Evolutionary conservation across 2,888 invertebrate genomes (phyloP).

Genomic region (Plebejus melissa): DNA sequence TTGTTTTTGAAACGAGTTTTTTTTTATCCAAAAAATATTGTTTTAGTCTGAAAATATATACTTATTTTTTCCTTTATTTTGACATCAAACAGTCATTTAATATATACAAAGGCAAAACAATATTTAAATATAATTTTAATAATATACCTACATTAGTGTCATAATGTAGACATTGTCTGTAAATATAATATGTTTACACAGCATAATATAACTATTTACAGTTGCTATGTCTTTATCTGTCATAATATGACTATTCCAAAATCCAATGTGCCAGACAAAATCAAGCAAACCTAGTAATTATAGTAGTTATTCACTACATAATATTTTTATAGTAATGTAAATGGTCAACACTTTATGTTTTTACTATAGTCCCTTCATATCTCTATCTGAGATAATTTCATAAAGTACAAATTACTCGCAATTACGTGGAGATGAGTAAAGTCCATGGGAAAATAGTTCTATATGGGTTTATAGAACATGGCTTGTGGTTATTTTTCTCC

Average conservation of each 20-base stretch:
- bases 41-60: neutral
- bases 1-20: neutral
- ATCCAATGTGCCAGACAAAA: no score
- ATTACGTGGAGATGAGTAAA: conserved; percentile 11
- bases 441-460: conserved; percentile 20
- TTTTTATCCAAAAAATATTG: neutral
- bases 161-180: no score
- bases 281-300: neutral
- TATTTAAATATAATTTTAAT: no score
- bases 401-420: conserved; percentile 5
- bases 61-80: no score
- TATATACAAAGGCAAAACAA: no score
- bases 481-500: conserved; percentile 4
- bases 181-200: neutral
- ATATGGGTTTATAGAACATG: conserved; percentile 4
- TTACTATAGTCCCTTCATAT: neutral
- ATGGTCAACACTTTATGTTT: neutral
- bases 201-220: no score
- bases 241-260: no score
- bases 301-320: neutral
- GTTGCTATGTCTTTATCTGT: neutral
- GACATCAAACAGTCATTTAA: no score
- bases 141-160: no score
- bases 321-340: neutral
- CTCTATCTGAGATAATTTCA: neutral